Evolutionary conservation across 2,888 invertebrate genomes (phyloP), one percentile per base, ranked within the genome.

Genomic region (Nycteola revayana): DNA sequence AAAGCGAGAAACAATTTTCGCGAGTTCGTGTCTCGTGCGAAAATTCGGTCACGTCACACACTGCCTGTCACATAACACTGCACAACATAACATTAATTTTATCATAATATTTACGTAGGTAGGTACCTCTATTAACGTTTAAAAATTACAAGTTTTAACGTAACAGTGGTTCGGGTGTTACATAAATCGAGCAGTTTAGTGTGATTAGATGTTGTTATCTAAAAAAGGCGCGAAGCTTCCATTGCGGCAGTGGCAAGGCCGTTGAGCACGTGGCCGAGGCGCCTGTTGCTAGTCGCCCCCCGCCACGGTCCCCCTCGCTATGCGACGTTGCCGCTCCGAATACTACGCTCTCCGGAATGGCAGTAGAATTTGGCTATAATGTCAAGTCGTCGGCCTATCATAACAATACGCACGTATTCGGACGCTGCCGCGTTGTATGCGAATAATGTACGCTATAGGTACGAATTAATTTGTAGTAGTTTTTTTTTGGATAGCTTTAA

Each of bases 201-300:
- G 57, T 70, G 63, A 70, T 74, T 71, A 71, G 67, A 67, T 59
- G 67, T 63, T 69, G 67, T 72, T 75, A 74, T 74, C 73, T 78
- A 74, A 78, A 82, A 78, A 85, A 80, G 81, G 82, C 80, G 82
- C 82, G 78, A 83, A 81, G 81, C 75, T 77, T 75, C 76, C 60
- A 76, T 59, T 50, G 60, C 61, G 63, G 63, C 66, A 68, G 74
- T 73, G 76, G 83, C 87, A 86, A 88, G 86, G 87, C 78, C 85
- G 77, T 56, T 36, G 51, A 77, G 74, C 85, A 84, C 86, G 86
- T 86, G 85, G 80, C 62, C 39, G 47, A 61, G 76, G 76, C 83
- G 83, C 84, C 83, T 87, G 87, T 85, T 87, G 84, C 86, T 86
- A 83, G 53, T 64, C 52, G 63, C 56, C 57, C 53, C 60, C 61